Base-by-base conservation (phyloP, 2,113 vertebrate genomes). In the Callospermophilus lateralis region DNA sequence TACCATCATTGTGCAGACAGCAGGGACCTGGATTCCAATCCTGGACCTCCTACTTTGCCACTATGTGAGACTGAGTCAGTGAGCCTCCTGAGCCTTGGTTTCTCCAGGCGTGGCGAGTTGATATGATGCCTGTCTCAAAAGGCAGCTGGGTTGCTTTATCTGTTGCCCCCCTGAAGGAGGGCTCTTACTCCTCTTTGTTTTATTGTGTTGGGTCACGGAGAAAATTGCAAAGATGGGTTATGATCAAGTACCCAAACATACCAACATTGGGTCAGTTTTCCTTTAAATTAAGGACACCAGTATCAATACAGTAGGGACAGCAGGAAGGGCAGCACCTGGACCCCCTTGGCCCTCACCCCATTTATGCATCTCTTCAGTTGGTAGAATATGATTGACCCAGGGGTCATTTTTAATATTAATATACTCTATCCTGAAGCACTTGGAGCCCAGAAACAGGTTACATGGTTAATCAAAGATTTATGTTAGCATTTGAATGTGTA, bases 381-480 rank as follows among this genome's bases (percentile, higher is more conserved):
- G 45, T 72, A 6, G 24, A 28, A 63, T 80, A 4, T 72, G 72
- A 80, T 34, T 73, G 42, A n/a, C 72, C 51, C 13, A 32, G 51
- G 19, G 55, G 68, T 77, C n/a, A 90, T 83, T 96, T 45, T 77
- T 48, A 84, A 53, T 79, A 17, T 22, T 6, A 8, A 8, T 8
- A 8, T 20, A 20, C 26, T 89, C 34, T 58, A 1, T 70, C 39
- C 72, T 55, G 39, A 78, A 78, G 28, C 4, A 45, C 58, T 95
- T 78, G 55, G 73, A 74, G 16, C 15, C 42, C 55, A 95, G 78
- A 22, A 79, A 42, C 28, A 85, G 20, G 48, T 70, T 84, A 84
- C 63, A 55, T 70, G 45, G 55, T 30, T 48, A 63, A 87, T 28
- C 63, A 83, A 34, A 58, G 72, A 61, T 84, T 34, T 83, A 51